A percentile compares a stretch with the other conserved stretches of the same genome.
These are phyloP conservation scores for Tachysurus fulvidraco DNA, from an alignment of 2,113 vertebrate genomes.

Conservation along the genomic window DNA sequence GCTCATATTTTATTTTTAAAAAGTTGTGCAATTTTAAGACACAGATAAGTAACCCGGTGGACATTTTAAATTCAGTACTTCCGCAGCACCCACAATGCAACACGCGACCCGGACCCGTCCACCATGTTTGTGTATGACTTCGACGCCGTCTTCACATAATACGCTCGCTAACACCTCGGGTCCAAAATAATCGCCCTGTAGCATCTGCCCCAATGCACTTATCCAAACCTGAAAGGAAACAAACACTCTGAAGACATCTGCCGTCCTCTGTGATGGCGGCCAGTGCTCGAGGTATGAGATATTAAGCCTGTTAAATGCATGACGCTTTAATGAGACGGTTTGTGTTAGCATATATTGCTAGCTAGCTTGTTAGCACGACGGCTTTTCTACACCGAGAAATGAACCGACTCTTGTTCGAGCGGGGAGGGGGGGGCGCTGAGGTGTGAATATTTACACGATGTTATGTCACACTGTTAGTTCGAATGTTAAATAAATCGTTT, in stretches of 20 bases:
- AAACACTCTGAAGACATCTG: slow-evolving; percentile 45
- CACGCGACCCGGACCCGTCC: neutral
- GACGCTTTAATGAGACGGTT: neutral
- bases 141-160: neutral
- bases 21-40: neutral
- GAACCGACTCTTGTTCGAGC: neutral
- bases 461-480: neutral
- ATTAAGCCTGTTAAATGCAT: neutral
- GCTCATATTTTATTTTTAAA: neutral
- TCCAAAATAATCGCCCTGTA: neutral
- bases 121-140: slow-evolving; percentile 37
- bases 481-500: no score
- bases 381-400: neutral
- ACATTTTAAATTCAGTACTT: neutral
- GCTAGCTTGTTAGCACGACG: neutral
- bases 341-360: neutral
- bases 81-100: slow-evolving; percentile 40
- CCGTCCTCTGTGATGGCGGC: slow-evolving; percentile 67
- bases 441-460: neutral
- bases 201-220: slow-evolving; percentile 57
- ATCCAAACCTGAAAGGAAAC: slow-evolving; percentile 45
- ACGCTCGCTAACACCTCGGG: neutral
- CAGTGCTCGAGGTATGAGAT: slow-evolving; percentile 67
- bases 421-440: no score
- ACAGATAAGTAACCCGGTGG: neutral